Evolutionary conservation across 2,888 invertebrate genomes (phyloP), one percentile per base, ranked within the genome.

Genomic region (Agelastica alni): DNA sequence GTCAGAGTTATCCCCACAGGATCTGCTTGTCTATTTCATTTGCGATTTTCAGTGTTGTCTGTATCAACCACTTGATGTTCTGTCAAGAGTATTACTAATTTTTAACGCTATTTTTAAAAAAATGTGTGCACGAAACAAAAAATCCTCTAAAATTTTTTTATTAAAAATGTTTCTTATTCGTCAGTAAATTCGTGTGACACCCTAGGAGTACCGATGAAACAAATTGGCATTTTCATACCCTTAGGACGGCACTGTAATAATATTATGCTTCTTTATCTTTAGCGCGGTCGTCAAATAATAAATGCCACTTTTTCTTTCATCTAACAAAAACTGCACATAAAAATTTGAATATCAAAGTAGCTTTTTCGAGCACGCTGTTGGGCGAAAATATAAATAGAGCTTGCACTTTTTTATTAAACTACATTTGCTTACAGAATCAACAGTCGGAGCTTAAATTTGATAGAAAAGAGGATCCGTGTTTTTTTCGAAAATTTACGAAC

Each of bases 321-420:
- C 34, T 20, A 34, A 41, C 28, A 46, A 39, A 52, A 17, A 42
- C 42, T 47, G 31, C 37, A 48, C 51, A 57, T 56, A 58, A 61
- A 59, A 60, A 61, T 61, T 58, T 61, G 54, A 61, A 61, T 61
- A 61, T 58, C 61, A 61, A 61, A 61, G 58, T 53, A 49, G 58
- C 20, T 45, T 16, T 30, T 12, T 18, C 47, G 43, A 48, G 51
- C 14, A n/a, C 43, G 49, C 22, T 41, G 28, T 22, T 45, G 44
- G 56, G 32, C 47, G 53, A 47, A 58, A 55, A 51, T 54, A 60
- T 60, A 60, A 58, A 60, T 60, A 45, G 56, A 53, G 28, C 53
- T 54, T 51, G 47, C 45, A 53, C 51, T 53, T 56, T 59, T 56
- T 59, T 56, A 56, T 59, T 51, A 53, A 18, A 55, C 46, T 47